These are phyloP conservation scores for Euphydryas editha DNA, from an alignment of 2,888 invertebrate genomes.

Conservation along the genomic window DNA sequence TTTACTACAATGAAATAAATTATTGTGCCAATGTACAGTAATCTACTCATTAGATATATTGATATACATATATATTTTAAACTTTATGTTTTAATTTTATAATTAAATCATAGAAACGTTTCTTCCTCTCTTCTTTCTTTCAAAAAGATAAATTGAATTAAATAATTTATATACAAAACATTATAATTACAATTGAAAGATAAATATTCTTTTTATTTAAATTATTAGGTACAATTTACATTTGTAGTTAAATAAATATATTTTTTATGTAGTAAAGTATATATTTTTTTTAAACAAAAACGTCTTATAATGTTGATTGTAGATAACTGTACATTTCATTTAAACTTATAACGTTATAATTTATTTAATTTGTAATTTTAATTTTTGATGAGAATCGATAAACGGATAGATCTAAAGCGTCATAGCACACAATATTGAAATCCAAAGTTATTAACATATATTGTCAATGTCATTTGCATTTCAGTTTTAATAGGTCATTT, in stretches of 20 bases:
- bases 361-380: constrained; percentile 19
- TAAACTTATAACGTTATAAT: constrained; percentile 11
- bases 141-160: too few species aligned
- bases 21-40: constrained; percentile 69
- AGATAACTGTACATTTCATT: constrained; percentile 23
- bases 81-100: neutral
- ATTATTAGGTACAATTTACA: too few species aligned
- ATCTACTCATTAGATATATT: constrained; percentile 20
- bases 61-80: neutral
- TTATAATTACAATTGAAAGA: too few species aligned
- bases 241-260: too few species aligned
- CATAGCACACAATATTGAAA: constrained; percentile 33
- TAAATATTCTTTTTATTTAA: too few species aligned
- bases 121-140: neutral
- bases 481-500: constrained; percentile 58
- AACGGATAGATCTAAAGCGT: constrained; percentile 33
- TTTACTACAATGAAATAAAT: constrained; percentile 63
- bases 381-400: constrained; percentile 10
- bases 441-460: constrained; percentile 54
- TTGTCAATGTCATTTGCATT: constrained; percentile 79
- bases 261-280: neutral
- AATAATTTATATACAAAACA: too few species aligned
- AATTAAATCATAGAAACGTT: too few species aligned
- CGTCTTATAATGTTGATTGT: neutral
- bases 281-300: neutral